A percentile compares a stretch with the other conserved stretches of the same genome.
These are phyloP conservation scores for Lycaena phlaeas DNA, from an alignment of 2,888 invertebrate species.

Conservation along the genomic window DNA sequence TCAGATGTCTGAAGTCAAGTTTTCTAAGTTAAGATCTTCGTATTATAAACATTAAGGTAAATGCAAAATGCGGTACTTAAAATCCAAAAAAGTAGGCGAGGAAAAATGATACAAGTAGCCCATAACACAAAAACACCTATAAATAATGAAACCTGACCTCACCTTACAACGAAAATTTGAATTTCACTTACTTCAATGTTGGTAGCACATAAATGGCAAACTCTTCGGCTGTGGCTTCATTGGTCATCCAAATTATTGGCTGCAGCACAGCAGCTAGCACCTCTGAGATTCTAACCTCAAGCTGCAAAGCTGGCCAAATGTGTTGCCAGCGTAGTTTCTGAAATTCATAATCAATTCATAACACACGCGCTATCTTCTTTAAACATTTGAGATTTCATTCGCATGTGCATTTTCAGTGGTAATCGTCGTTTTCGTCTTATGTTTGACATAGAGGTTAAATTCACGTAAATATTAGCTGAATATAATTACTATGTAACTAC, in stretches of 20 bases:
- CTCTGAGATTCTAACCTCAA: constrained; percentile 88
- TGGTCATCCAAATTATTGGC: constrained; percentile 86
- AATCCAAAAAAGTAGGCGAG: too few relatives aligned
- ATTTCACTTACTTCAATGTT: constrained; percentile 84
- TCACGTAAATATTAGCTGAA: too few relatives aligned
- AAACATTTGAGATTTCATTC: too few relatives aligned
- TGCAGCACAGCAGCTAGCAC: constrained; percentile 89
- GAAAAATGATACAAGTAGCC: too few relatives aligned
- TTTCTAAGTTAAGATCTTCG: constrained; percentile 13
- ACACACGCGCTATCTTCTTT: constrained; percentile 5
- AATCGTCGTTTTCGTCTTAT: too few relatives aligned
- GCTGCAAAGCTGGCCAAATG: constrained; percentile 90
- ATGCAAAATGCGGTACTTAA: too few relatives aligned
- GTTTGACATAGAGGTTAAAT: too few relatives aligned
- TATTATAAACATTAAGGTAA: neutral
- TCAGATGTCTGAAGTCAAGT: constrained; percentile 74
- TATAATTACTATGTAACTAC: too few relatives aligned
- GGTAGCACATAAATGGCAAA: constrained; percentile 88
- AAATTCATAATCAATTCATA: constrained; percentile 25
- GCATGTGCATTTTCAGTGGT: too few relatives aligned
- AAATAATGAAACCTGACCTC: too few relatives aligned
- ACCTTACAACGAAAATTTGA: too few relatives aligned
- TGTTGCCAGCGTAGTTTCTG: constrained; percentile 97
- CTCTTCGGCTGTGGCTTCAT: constrained; percentile 84
- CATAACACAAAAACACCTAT: too few relatives aligned